Evolutionary conservation across 2,797 vertebrate genomes (phyloP).

Genomic region (Tarsius wallacei): DNA sequence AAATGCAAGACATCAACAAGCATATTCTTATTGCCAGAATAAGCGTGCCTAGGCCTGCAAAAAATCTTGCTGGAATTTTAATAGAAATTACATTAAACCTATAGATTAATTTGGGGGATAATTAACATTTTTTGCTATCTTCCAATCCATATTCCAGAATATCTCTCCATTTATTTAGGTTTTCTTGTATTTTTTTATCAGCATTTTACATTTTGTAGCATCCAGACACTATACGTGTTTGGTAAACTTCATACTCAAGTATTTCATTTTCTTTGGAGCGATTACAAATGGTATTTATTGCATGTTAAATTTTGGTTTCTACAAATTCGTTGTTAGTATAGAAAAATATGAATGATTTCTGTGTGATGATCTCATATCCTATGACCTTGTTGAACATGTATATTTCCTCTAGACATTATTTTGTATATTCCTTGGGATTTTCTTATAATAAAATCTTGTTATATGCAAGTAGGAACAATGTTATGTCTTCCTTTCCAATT

Average conservation of each 20-base stretch:
- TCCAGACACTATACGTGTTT: not conserved
- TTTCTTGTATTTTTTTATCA: constrained; percentile 24
- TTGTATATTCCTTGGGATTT: not conserved
- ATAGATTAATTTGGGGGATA: not conserved
- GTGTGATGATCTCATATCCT: not conserved
- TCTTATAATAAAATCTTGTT: not conserved
- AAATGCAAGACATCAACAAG: not conserved
- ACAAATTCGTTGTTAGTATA: not conserved
- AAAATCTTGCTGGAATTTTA: not conserved
- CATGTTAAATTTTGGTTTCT: too few species aligned
- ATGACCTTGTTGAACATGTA: not conserved
- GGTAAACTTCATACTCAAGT: not conserved
- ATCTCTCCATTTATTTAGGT: not conserved
- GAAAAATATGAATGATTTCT: not conserved
- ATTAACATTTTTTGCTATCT: not conserved
- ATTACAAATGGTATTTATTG: too few species aligned
- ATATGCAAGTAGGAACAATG: not conserved
- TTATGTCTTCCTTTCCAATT: constrained; percentile 1
- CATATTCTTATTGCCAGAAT: not conserved
- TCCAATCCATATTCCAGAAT: not conserved
- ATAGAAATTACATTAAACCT: too few species aligned
- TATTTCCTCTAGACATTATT: not conserved
- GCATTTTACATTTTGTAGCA: not conserved
- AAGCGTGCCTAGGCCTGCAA: not conserved
- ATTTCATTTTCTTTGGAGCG: too few species aligned